These are phyloP conservation scores for Spilarctia lutea DNA, from an alignment of 2,888 invertebrate genomes.

Conservation along the genomic window DNA sequence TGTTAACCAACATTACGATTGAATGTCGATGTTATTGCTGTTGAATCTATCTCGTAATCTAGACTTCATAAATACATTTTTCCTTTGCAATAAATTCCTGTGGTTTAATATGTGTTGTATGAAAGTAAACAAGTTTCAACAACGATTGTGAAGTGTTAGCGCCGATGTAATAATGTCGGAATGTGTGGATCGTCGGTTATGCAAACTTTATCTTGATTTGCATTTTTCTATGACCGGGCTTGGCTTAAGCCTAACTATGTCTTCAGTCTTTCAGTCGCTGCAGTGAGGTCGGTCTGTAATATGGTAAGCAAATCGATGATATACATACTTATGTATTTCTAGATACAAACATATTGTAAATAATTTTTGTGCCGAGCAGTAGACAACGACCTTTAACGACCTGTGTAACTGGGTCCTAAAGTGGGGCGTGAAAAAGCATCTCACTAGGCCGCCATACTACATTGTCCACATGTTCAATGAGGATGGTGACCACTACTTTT, in stretches of 20 bases:
- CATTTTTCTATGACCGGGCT: neutral
- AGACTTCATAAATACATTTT: neutral
- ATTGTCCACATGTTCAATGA: too few relatives aligned
- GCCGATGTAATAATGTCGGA: neutral
- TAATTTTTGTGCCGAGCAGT: too few relatives aligned
- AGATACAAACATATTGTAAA: too few relatives aligned
- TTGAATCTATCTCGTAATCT: neutral
- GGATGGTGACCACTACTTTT: too few relatives aligned
- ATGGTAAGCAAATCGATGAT: too few relatives aligned
- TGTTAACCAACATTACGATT: neutral
- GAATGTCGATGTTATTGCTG: neutral
- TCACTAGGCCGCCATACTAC: too few relatives aligned
- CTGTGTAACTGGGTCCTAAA: too few relatives aligned
- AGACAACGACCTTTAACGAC: too few relatives aligned
- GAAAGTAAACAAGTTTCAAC: conserved; percentile 1
- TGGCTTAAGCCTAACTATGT: neutral
- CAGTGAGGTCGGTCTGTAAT: too few relatives aligned
- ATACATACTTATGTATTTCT: too few relatives aligned
- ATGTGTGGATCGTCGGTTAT: neutral
- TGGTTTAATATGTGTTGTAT: neutral
- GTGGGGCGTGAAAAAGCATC: too few relatives aligned
- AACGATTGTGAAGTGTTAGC: neutral
- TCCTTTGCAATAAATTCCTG: neutral
- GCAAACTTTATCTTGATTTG: neutral
- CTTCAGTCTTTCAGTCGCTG: too few relatives aligned